Percentiles rank a stretch among this genome's conserved stretches.
Conservation (phyloP, 2,113 vertebrate species). For the Atherinomorus stipes region DNA sequence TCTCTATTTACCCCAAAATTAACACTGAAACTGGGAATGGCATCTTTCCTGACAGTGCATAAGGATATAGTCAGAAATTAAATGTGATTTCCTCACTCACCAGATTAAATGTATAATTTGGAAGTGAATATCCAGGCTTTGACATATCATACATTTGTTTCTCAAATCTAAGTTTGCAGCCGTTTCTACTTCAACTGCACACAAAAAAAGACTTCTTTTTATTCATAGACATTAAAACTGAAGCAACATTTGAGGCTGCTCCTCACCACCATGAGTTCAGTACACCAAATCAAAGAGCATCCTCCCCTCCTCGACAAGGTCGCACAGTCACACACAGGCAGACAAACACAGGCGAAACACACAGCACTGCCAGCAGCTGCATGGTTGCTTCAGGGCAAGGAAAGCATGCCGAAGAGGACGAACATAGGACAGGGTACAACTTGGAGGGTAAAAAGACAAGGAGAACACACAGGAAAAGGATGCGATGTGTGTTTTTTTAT, state of each 20-base stretch:
- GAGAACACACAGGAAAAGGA: constrained; percentile 30
- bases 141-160: constrained; percentile 1
- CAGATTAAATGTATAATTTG: too few relatives aligned
- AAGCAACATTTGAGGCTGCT: constrained; percentile 30
- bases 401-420: constrained; percentile 47
- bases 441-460: constrained; percentile 51
- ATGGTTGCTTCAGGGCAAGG: constrained; percentile 53
- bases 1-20: too few relatives aligned
- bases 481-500: constrained; percentile 6
- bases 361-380: constrained; percentile 39
- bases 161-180: not conserved
- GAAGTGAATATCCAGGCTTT: not conserved
- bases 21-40: too few relatives aligned
- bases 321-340: constrained; percentile 44
- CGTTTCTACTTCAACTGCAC: not conserved
- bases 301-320: constrained; percentile 64
- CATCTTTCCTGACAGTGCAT: too few relatives aligned
- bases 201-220: constrained; percentile 13
- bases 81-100: too few relatives aligned
- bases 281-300: constrained; percentile 50
- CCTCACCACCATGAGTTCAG: constrained; percentile 37
- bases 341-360: constrained; percentile 26
- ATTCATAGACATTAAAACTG: constrained; percentile 30
- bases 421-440: constrained; percentile 37
- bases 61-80: too few relatives aligned